phyloP scores from a whole-genome alignment of 2,113 vertebrate species.

The Urocitellus parryii region DNA sequence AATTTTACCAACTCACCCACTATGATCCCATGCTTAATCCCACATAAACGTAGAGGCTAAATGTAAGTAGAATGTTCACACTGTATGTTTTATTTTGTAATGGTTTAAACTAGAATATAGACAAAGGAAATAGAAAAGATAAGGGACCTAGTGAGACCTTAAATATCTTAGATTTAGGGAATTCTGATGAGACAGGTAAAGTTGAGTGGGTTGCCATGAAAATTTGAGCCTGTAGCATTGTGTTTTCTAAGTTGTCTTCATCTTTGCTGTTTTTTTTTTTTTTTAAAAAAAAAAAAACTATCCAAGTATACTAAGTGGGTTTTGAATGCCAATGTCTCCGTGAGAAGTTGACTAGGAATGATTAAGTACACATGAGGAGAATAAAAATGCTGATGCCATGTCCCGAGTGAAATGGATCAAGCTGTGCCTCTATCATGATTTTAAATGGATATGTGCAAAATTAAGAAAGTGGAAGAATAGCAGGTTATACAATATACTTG shows the following conservation, averaged over 20 bases:
- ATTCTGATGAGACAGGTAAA: neutral
- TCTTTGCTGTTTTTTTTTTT: neutral
- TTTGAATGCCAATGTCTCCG: neutral
- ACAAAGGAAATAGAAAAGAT: neutral
- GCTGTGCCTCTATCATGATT: neutral
- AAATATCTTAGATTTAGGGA: neutral
- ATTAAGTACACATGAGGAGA: neutral
- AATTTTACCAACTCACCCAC: neutral
- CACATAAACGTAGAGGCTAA: accelerated
- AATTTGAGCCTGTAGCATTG: neutral
- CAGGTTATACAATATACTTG: neutral
- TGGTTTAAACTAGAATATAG: neutral
- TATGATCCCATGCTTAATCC: neutral
- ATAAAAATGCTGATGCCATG: no score
- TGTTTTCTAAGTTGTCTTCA: neutral
- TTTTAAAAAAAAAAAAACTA: neutral
- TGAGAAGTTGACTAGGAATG: neutral
- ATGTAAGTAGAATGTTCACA: neutral
- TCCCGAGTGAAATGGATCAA: neutral
- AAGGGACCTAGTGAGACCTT: neutral
- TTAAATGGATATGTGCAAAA: neutral
- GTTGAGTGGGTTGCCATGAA: neutral
- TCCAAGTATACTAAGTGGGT: neutral
- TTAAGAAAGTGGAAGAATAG: neutral
- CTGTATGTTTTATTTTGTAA: neutral